Evolutionary conservation across 2,888 invertebrate genomes (phyloP), one percentile per base, ranked within the genome.

Genomic region (Drosophila phalerata): DNA sequence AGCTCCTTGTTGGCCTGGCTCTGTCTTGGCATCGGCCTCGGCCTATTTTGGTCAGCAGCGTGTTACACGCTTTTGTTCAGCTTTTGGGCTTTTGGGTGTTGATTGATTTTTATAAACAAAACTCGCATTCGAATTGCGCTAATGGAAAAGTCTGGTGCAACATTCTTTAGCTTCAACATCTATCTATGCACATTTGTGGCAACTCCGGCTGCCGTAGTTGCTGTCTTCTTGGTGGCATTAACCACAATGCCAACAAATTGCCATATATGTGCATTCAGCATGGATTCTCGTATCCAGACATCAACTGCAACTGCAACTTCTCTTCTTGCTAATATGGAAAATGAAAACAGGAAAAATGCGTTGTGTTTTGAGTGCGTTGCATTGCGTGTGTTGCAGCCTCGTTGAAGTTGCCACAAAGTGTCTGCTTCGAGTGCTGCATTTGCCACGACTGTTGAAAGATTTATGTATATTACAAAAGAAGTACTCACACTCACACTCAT

Each of bases 71-170:
- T 73, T 61, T 60, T 57, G 56, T 70, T 38, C 49, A 57, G 61
- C 61, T 71, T 79, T 79, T 88, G 81, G 83, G 77, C 83, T 77
- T 88, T 85, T 89, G 84, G 84, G 84, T 86, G 88, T 81, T 84
- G 90, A 90, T 90, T 88, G 90, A 90, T 89, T 86, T 81, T 81
- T 79, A 73, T 79, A 81, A 89, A 86, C 81, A 88, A 85, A 84
- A 80, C 61, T 65, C 49, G 61, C 55, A 45, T 57, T 25, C 63
- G 40, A 19, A 17, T 28, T n/a, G 61, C 80, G 56, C 78, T 83
- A 88, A 89, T 88, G 86, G 85, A 76, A 88, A 90, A 86, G 88
- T 79, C 82, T 82, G 78, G 86, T 86, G 86, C 86, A 79, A 70
- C 87, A 86, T 80, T 79, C 78, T 76, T 77, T 40, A 63, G 53